These are phyloP conservation scores for Drosophila histrio DNA, from an alignment of 2,888 invertebrate species.

Conservation along the genomic window DNA sequence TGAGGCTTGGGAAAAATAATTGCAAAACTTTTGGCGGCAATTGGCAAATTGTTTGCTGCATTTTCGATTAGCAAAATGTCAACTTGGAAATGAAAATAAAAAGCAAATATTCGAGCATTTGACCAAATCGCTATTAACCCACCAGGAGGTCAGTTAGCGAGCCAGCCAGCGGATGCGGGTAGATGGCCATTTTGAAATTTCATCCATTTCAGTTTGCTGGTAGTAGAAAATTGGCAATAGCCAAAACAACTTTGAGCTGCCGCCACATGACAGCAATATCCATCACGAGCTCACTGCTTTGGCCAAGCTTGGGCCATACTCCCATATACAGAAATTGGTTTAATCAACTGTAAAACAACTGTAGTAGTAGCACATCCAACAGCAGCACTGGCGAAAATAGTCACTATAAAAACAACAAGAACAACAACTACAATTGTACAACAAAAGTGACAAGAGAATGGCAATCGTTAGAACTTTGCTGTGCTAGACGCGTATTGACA, in stretches of 20 bases:
- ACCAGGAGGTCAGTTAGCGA: conserved; percentile 13
- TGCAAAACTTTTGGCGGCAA: conserved; percentile 72
- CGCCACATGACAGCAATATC: conserved; percentile 74
- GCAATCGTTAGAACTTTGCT: conserved; percentile 57
- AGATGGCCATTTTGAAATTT: conserved; percentile 69
- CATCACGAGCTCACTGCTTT: conserved; percentile 66
- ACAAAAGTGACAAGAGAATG: conserved; percentile 32
- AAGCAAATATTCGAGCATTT: conserved; percentile 38
- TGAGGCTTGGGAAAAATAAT: conserved; percentile 59
- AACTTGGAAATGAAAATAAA: conserved; percentile 59
- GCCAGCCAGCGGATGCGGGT: conserved; percentile 3
- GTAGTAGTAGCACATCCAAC: conserved; percentile 28
- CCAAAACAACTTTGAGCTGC: conserved; percentile 57
- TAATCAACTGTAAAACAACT: conserved; percentile 80
- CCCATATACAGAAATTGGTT: conserved; percentile 74
- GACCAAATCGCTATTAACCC: conserved; percentile 54
- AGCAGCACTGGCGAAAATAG: conserved; percentile 44
- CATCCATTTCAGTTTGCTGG: conserved; percentile 66
- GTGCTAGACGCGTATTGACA: conserved; percentile 49
- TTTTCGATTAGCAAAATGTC: conserved; percentile 80
- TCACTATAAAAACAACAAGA: conserved; percentile 35
- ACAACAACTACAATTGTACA: conserved; percentile 17
- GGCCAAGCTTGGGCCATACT: conserved; percentile 47
- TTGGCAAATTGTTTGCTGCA: conserved; percentile 76
- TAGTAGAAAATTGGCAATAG: conserved; percentile 67